phyloP scores from a whole-genome alignment of 2,888 invertebrate genomes.

The Melinaea menophilus region DNA sequence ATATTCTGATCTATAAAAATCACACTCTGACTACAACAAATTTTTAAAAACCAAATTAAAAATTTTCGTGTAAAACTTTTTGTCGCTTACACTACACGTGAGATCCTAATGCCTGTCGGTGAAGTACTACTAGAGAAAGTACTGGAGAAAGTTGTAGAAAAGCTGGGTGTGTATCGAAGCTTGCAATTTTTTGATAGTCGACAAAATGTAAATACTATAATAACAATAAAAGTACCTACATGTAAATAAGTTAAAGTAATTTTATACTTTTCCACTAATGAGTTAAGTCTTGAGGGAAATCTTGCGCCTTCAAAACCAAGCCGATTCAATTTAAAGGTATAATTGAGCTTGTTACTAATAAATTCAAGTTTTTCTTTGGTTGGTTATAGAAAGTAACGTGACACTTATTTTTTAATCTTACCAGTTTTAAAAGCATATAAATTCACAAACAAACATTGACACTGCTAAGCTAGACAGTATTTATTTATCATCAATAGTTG shows the following conservation, averaged over 20 bases:
- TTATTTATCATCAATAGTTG: too few relatives aligned
- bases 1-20: too few relatives aligned
- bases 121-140: too few relatives aligned
- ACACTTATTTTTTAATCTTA: neutral
- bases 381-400: neutral
- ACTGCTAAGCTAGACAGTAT: too few relatives aligned
- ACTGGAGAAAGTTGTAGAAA: too few relatives aligned
- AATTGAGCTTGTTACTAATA: conserved; percentile 16
- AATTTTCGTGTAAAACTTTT: too few relatives aligned
- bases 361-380: neutral
- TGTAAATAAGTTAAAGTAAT: conserved; percentile 24
- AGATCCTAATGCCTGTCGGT: too few relatives aligned
- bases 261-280: conserved; percentile 18
- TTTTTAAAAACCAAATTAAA: too few relatives aligned
- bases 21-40: too few relatives aligned
- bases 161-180: too few relatives aligned
- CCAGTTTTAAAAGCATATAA: neutral
- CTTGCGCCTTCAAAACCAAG: conserved; percentile 19
- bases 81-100: too few relatives aligned
- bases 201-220: neutral
- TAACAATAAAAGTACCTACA: neutral
- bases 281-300: conserved; percentile 25
- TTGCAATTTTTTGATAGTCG: neutral
- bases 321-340: conserved; percentile 23
- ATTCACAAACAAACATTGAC: neutral